Evolutionary conservation across 2,797 vertebrate species (phyloP).

Genomic region (Chromis chromis): DNA sequence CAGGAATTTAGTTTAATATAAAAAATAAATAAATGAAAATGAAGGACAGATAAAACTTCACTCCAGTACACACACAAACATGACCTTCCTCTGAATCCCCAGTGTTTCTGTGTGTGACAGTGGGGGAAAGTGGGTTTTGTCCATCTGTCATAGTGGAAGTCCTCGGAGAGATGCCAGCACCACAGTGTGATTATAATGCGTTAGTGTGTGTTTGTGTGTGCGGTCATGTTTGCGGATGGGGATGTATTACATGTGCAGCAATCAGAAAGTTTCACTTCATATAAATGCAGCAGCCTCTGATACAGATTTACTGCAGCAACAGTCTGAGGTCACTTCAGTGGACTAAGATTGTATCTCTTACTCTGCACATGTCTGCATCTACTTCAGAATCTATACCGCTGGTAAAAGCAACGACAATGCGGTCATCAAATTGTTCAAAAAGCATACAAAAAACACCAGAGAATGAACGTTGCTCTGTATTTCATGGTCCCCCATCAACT

Average conservation of each 20-base stretch:
- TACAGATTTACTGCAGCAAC: not conserved
- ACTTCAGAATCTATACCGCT: constrained; percentile 20
- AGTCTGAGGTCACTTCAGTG: not conserved
- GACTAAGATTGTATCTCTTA: constrained; percentile 16
- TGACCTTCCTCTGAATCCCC: constrained; percentile 71
- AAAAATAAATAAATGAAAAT: constrained; percentile 26
- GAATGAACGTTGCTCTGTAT: constrained; percentile 79
- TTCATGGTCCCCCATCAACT: constrained; percentile 81
- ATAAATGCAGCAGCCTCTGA: not conserved
- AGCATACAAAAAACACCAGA: constrained; percentile 46
- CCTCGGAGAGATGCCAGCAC: constrained; percentile 67
- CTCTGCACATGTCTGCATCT: constrained; percentile 29
- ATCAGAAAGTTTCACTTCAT: constrained; percentile 20
- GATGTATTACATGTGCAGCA: constrained; percentile 8
- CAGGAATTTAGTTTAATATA: constrained; percentile 31
- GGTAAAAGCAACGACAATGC: constrained; percentile 48
- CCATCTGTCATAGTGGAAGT: constrained; percentile 79
- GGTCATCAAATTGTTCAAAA: constrained; percentile 52
- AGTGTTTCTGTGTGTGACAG: constrained; percentile 61
- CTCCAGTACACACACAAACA: constrained; percentile 72
- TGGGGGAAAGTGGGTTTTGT: constrained; percentile 59
- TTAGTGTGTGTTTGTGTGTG: constrained; percentile 23
- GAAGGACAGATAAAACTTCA: constrained; percentile 70
- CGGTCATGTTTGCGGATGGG: constrained; percentile 5
- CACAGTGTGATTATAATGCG: constrained; percentile 24